Base-by-base conservation (phyloP, 2,113 vertebrate species). In the Neodontobutis hainanensis region DNA sequence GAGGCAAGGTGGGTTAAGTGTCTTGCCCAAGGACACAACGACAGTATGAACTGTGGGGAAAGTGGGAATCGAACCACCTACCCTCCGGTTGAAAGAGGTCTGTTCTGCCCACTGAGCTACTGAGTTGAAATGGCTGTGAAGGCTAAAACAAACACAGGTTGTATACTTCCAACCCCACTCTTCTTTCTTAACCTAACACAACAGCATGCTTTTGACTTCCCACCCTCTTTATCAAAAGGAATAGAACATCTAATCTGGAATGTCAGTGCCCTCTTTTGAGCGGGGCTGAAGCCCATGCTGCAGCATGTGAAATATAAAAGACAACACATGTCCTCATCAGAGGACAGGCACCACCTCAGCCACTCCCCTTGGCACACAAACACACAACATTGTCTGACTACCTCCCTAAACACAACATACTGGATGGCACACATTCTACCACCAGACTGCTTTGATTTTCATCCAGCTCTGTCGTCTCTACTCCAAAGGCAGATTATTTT, bases 291-390 rank as follows among this genome's bases (percentile, higher is more conserved):
- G 59, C 73, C 62, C 61, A 8, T 27, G 70, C 68, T 47, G 61
- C 12, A 9, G 48, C 27, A 45, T 35, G 45, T 80, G 62, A 83
- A 83, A 81, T 77, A 85, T 80, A 65, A 83, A 83, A 77, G 68
- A 57, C 75, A 83, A 73, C 78, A 83, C 80, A 70, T 80, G 74
- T 87, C 80, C 67, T 75, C 76, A 77, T 81, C 75, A 66, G 66
- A 83, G 70, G 67, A 73, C 58, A 27, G 71, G 65, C 71, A 1
- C 56, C 16, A 44, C 51, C 55, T 70, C 11, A 32, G 55, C 73
- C 44, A 53, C 51, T 63, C 55, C 47, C 58, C n/a, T 78, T 84
- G 78, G 77, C 74, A 78, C 61, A 14, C 71, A 78, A 59, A 77
- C 76, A 82, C 44, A 70, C 61, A 12, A 38, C 32, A 34, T 48